Base-by-base conservation (phyloP, 2,113 vertebrate species). In the Mungos mungo region DNA sequence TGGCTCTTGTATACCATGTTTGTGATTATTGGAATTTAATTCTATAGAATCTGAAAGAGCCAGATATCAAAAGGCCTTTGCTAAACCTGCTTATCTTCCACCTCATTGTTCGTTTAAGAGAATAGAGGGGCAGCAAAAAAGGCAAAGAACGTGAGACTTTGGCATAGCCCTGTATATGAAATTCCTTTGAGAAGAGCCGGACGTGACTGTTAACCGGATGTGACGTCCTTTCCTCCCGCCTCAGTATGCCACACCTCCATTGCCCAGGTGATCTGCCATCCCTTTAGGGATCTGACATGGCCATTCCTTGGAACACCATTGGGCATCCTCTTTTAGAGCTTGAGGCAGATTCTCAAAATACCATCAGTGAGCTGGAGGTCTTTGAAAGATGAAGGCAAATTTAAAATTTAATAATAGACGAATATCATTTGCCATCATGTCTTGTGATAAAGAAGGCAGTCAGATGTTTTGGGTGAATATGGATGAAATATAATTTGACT, bases 161-260 rank as follows among this genome's bases (percentile, higher is more conserved):
- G 47, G 6, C 33, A 2, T 29, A 31, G 2, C 19, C 8, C 15
- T 8, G 2, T 0, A 6, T 4, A 2, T 38, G 68, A 60, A 25
- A 7, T 45, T 5, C 31, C 80, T 76, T 12, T 38, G 54, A 54
- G 21, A 35, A 50, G 85, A 66, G 33, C 50, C 4, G 3, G 25
- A 0, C 0, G 4, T 21, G 35, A 38, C 77, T 16, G 2, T 21
- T 60, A 18, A 50, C 52, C 0, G 7, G 50, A 0, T 29, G 14
- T 25, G 54, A 21, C 11, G 1, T 35, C 7, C 8, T 38, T 7
- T 19, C 33, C 14, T 25, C 8, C 3, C 1, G 0, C 35, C 7
- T 47, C 79, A 21, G 2, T 16, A 0, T 4, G 29, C 68, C n/a
- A 29, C 25, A 14, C n/a, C 57, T 50, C 23, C 7, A 13, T 3